Conservation (phyloP, 2,888 invertebrate species). For the Peribatodes rhomboidaria region DNA sequence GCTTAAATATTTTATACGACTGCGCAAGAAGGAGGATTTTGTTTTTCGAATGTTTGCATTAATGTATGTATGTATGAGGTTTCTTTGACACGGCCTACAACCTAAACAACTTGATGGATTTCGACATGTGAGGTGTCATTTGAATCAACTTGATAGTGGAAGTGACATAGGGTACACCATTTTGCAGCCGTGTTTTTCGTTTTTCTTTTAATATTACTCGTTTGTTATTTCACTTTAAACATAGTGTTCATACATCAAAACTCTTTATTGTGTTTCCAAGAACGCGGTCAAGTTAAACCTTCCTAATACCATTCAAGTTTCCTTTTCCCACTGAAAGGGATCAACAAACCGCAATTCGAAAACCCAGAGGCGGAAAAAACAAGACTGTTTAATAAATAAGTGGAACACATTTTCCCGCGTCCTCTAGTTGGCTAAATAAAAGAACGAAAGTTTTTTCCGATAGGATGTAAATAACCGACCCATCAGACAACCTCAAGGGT, state of each 20-base stretch:
- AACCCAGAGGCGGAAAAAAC: constrained; percentile 52
- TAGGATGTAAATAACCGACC: constrained; percentile 74
- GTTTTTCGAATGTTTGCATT: too few relatives aligned
- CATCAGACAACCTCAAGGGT: constrained; percentile 73
- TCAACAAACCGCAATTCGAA: constrained; percentile 47
- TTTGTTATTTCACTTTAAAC: neutral
- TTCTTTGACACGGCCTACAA: too few relatives aligned
- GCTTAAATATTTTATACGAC: too few relatives aligned
- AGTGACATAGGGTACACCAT: too few relatives aligned
- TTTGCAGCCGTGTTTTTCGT: neutral
- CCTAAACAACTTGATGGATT: too few relatives aligned
- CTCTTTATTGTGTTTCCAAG: constrained; percentile 10
- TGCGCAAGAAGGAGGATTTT: too few relatives aligned
- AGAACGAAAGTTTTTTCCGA: constrained; percentile 63
- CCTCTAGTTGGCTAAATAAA: constrained; percentile 59
- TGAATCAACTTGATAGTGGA: too few relatives aligned
- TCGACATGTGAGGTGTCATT: too few relatives aligned
- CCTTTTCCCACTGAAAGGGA: constrained; percentile 31
- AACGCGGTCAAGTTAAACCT: constrained; percentile 31
- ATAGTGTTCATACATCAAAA: neutral
- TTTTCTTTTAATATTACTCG: neutral
- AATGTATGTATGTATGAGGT: too few relatives aligned
- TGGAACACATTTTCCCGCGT: constrained; percentile 56
- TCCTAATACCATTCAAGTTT: constrained; percentile 40
- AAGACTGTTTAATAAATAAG: constrained; percentile 53